phyloP scores from a whole-genome alignment of 2,797 vertebrate genomes.

The Sciaenops ocellatus region DNA sequence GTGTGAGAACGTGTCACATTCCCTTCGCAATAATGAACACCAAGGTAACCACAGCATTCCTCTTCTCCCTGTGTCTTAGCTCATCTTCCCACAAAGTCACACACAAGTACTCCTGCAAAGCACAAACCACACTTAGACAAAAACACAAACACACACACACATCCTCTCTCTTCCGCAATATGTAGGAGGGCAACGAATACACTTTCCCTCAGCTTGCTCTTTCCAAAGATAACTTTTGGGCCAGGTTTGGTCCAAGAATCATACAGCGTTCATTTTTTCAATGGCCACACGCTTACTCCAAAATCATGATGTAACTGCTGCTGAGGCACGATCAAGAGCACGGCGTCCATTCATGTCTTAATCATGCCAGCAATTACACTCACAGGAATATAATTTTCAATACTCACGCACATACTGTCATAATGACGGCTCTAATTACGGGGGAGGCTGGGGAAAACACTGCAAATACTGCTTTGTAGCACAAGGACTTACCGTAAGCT shows the following conservation, averaged over 20 bases:
- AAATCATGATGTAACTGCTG: constrained; percentile 74
- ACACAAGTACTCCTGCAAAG: constrained; percentile 57
- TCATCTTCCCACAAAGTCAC: constrained; percentile 75
- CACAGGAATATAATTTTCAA: constrained; percentile 74
- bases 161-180: constrained; percentile 45
- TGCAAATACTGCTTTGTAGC: constrained; percentile 42
- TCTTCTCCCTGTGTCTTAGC: constrained; percentile 68
- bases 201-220: constrained; percentile 44
- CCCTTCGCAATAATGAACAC: constrained; percentile 69
- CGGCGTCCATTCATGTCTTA: constrained; percentile 68
- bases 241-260: constrained; percentile 74
- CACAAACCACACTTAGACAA: constrained; percentile 30
- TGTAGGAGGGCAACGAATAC: constrained; percentile 60
- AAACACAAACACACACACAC: constrained; percentile 8
- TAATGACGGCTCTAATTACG: constrained; percentile 73
- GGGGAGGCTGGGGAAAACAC: constrained; percentile 47
- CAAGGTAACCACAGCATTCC: constrained; percentile 81
- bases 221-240: constrained; percentile 76
- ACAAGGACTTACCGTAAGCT: constrained; percentile 41
- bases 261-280: constrained; percentile 61
- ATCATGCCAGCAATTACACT: constrained; percentile 75
- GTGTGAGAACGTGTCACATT: constrained; percentile 70
- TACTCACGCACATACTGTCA: constrained; percentile 78
- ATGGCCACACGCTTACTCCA: constrained; percentile 62
- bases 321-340: constrained; percentile 54